Evolutionary conservation across 2,113 vertebrate genomes (phyloP).

Genomic region (Semicossyphus pulcher): DNA sequence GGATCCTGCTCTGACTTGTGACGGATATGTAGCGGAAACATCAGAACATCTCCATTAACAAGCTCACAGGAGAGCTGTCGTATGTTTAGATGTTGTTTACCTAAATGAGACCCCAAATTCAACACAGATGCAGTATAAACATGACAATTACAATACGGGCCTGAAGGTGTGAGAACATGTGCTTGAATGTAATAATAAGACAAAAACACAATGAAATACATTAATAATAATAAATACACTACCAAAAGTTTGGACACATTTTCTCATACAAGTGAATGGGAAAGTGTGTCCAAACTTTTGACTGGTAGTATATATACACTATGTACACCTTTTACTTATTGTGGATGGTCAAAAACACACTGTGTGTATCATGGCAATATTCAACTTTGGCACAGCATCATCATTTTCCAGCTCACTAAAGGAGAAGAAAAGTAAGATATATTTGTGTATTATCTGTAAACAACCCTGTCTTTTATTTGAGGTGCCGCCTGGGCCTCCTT

Average conservation of each 20-base stretch:
- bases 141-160: background rate
- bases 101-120: slow-evolving; percentile 16
- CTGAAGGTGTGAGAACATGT: background rate
- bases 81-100: slow-evolving; percentile 19
- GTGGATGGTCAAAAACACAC: too few species aligned
- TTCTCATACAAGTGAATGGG: too few species aligned
- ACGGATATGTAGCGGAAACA: slow-evolving; percentile 61
- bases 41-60: slow-evolving; percentile 49
- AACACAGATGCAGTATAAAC: background rate
- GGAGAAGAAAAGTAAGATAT: background rate
- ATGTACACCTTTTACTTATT: too few species aligned
- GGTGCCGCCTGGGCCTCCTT: slow-evolving; percentile 73
- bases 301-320: too few species aligned
- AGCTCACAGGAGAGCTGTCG: background rate
- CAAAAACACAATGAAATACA: too few species aligned
- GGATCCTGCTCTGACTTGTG: slow-evolving; percentile 34
- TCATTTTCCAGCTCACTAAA: background rate
- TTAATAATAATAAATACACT: too few species aligned
- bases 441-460: background rate
- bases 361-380: too few species aligned
- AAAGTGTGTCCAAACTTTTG: too few species aligned
- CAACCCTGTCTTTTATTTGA: slow-evolving; percentile 22
- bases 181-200: background rate
- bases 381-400: slow-evolving; percentile 2
- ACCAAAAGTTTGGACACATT: too few species aligned